Evolutionary conservation across 1,140 invertebrate genomes (phyloP).

Genomic region (Trichonephila inaurata): DNA sequence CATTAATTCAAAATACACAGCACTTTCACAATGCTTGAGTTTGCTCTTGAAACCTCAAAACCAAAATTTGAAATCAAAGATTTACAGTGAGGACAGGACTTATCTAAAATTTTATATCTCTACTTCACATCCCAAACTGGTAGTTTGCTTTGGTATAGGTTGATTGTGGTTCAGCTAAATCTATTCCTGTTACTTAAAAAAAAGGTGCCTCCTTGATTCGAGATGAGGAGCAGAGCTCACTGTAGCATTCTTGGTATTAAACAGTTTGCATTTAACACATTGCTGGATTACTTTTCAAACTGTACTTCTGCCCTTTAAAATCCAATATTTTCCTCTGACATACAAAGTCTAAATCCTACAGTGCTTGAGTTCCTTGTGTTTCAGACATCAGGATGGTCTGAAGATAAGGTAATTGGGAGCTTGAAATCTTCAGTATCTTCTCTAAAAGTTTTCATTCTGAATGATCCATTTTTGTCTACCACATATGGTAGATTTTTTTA

Average conservation of each 20-base stretch:
- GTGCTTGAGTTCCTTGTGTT: constrained; percentile 44
- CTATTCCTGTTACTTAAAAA: constrained; percentile 74
- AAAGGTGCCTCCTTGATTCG: constrained; percentile 78
- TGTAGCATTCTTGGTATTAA: not conserved
- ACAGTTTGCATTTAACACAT: constrained; percentile 43
- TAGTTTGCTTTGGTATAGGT: too few species aligned
- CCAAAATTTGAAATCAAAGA: too few species aligned
- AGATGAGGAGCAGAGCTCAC: constrained; percentile 43
- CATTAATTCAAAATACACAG: too few species aligned
- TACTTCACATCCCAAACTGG: too few species aligned
- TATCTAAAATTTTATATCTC: too few species aligned
- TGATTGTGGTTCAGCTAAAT: too few species aligned
- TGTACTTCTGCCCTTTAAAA: constrained; percentile 53
- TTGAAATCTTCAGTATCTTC: constrained; percentile 50
- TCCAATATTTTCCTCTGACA: constrained; percentile 67
- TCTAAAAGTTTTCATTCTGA: constrained; percentile 27
- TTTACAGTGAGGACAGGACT: too few species aligned
- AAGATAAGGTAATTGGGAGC: constrained; percentile 34
- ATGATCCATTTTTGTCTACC: not conserved
- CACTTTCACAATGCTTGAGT: too few species aligned
- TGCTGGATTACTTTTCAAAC: constrained; percentile 39
- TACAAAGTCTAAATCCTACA: constrained; percentile 32
- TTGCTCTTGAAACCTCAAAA: too few species aligned
- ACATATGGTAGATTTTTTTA: not conserved
- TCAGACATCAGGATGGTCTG: constrained; percentile 33